Evolutionary conservation across 2,888 invertebrate species (phyloP), one percentile per base, ranked within the genome.

Genomic region (Leptopterna dolabrata): DNA sequence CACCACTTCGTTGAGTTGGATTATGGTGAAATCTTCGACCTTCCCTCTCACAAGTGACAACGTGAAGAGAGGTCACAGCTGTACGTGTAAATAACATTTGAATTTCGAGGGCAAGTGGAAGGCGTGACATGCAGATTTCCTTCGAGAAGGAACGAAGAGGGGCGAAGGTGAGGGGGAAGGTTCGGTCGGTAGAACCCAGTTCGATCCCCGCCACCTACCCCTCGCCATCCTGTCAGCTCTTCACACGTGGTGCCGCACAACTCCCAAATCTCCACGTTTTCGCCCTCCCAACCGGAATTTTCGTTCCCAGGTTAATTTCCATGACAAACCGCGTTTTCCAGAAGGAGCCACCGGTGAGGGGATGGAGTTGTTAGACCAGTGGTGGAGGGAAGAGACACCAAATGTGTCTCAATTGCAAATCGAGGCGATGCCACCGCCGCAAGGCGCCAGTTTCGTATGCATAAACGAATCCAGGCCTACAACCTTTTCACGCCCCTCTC

Each of bases 351-450:
- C 63, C 63, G 63, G 63, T 63, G 70, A 70, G 83, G 81, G 81
- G 30, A 29, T 6, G 70, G 63, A n/a, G 80, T 45, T 80, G 80
- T 80, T 80, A 80, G 47, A 43, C 29, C 2, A 51, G 45, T 41
- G 16, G 43, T 63, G 63, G 82, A 63, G 82, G 82, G 83, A 70
- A 83, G 85, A 85, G 85, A 85, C 85, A 85, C 85, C 43, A 55
- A 85, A 71, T 85, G 85, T 85, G 85, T 85, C 85, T 85, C 85
- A 73, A 85, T 85, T 85, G 85, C 85, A 85, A 85, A 85, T 85
- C 47, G 73, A 73, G 85, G 73, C 73, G 85, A 85, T 55, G 85
- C 85, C 85, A 85, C n/a, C 84, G 51, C 41, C 45, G 51, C 71
- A 43, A 70, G 84, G 85, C 85, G 85, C 45, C 85, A 47, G 45